These are phyloP conservation scores for Urocyon cinereoargenteus DNA, from an alignment of 2,797 vertebrate species.

Conservation along the genomic window DNA sequence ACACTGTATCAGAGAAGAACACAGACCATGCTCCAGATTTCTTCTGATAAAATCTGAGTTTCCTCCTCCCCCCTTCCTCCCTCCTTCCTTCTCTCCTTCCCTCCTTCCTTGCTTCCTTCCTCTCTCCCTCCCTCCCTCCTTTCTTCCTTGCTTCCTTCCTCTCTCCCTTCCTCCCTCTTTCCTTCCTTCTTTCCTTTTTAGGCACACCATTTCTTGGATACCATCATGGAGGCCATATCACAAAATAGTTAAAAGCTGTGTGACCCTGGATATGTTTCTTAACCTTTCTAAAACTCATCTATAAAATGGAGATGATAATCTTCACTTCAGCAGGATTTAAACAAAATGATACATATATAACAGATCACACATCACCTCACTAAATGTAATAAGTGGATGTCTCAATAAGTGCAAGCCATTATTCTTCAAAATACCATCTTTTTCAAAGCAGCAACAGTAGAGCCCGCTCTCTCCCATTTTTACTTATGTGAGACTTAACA, in stretches of 20 bases:
- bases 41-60: not conserved
- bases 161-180: not conserved
- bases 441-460: not conserved
- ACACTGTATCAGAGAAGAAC: not conserved
- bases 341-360: not conserved
- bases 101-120: too few species aligned
- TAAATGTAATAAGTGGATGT: not conserved
- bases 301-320: not conserved
- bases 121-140: accelerated
- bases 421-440: not conserved
- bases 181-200: not conserved
- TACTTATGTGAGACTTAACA: not conserved
- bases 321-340: not conserved
- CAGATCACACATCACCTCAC: not conserved
- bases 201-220: not conserved
- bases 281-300: slow-evolving; percentile 14
- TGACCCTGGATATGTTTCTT: not conserved
- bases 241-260: not conserved
- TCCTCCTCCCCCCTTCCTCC: not conserved
- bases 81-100: accelerated
- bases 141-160: accelerated
- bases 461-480: not conserved
- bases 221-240: not conserved
- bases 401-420: not conserved
- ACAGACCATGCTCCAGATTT: not conserved